Evolutionary conservation across 2,113 vertebrate species (phyloP), one percentile per base, ranked within the genome.

Genomic region (Menidia beryllina): DNA sequence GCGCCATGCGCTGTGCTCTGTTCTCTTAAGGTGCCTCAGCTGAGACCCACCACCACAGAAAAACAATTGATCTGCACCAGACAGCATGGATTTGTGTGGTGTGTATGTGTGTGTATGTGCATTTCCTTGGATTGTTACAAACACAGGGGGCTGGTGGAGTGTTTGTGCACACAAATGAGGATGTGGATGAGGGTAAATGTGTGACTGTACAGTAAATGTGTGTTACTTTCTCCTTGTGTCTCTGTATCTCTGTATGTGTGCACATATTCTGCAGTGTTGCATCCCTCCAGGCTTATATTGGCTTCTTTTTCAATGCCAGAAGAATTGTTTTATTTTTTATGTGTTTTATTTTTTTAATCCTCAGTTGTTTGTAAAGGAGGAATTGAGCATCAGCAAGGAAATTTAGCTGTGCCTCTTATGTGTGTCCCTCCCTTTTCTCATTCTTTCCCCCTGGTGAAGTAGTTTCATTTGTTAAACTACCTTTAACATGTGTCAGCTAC

Each of bases 31-130:
- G 89, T 91, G 91, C 91, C 91, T 92, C 90, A 90, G 91, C 92
- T 81, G 91, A 93, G 90, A 92, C 92, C 90, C 85, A 90, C 86
- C 89, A 92, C 88, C 86, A 90, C 86, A 92, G 84, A 88, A 91
- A 92, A 93, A 93, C 91, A 93, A 93, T 94, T 93, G 93, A 94
- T 94, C 90, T 92, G 84, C 81, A 86, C 83, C 89, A 91, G 88
- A 88, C 74, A 51, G 73, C 81, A 59, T 26, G 61, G 67, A 75
- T 90, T 43, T 70, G 52, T 75, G 53, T 59, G 68, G 60, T 54
- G 43, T 41, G 59, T 19, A 49, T 67, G 86, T 78, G 79, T 69
- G 34, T 26, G 54, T 67, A 75, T 30, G 51, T 48, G 11, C 12
- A 24, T 39, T 21, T 75, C 14, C 63, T 78, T 58, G 39, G 56